Evolutionary conservation across 2,888 invertebrate species (phyloP), one percentile per base, ranked within the genome.

Genomic region (Chalcosyrphus nemorum): DNA sequence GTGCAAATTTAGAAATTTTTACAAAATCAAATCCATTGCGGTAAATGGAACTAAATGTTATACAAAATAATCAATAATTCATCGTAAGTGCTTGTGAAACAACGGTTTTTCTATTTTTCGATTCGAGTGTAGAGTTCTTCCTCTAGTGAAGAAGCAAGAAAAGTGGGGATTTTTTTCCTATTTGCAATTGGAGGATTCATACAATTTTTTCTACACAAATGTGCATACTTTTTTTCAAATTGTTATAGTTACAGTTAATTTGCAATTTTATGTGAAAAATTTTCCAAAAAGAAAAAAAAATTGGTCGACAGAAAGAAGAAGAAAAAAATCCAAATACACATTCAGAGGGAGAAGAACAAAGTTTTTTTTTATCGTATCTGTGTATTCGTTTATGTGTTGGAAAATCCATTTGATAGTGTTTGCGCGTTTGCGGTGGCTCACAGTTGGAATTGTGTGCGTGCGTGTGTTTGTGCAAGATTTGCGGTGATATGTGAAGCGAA

Each of bases 21-120:
- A 81, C 61, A 21, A 85, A 81, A 76, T 81, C 65, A 59, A 76
- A 68, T 81, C 76, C 81, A 71, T 85, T 85, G 76, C 70, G 66
- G 59, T 71, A 85, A 85, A 81, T 81, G 65, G 81, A 81, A 85
- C 24, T 85, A 29, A 61, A 76, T 76, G 32, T 71, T 41, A 50
- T 61, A 47, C n/a, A 13, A 81, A 80, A 57, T 43, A 61, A 19
- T 47, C 35, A 52, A 63, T 71, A 72, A 65, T 59, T 65, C 65
- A 65, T 78, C 21, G 78, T 74, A 74, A 82, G 78, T 82, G 72
- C 11, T 11, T 32, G 70, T 52, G 70, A 59, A 43, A 56, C n/a
- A 47, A 50, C 24, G 15, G 6, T 54, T 66, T 78, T 68, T 35
- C 21, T 32, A 7, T 41, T 35, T 29, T 65, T 50, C n/a, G 11